Percentiles rank a stretch among this genome's conserved stretches.
phyloP scores from a whole-genome alignment of 2,888 invertebrate genomes.

The Meteorus cinctellus region DNA sequence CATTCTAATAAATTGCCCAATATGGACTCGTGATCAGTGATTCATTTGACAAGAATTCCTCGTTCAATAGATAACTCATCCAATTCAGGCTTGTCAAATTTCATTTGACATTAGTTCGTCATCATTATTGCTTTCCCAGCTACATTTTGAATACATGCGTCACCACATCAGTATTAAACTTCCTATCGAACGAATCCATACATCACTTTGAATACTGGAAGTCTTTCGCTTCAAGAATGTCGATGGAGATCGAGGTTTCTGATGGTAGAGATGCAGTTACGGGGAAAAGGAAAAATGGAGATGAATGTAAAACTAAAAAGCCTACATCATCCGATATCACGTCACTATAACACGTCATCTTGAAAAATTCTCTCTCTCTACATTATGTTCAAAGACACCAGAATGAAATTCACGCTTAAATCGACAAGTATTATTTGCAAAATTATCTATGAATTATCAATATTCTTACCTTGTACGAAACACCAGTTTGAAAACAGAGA shows the following conservation, averaged over 20 bases:
- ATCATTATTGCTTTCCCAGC: not conserved
- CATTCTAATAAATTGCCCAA: too few relatives aligned
- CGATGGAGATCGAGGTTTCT: slow-evolving; percentile 52
- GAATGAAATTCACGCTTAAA: not conserved
- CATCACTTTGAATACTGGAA: slow-evolving; percentile 43
- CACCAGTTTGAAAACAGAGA: slow-evolving; percentile 12
- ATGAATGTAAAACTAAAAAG: not conserved
- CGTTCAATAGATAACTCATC: not conserved
- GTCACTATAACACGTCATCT: not conserved
- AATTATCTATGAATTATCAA: not conserved
- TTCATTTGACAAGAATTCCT: not conserved
- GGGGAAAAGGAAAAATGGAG: not conserved
- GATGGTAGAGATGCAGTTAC: not conserved
- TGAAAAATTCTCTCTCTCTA: not conserved
- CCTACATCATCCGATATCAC: not conserved
- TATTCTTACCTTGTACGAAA: slow-evolving; percentile 40
- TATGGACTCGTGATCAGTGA: not conserved
- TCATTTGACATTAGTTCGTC: slow-evolving; percentile 5
- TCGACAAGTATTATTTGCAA: not conserved
- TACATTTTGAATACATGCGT: not conserved
- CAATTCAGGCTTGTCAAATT: not conserved
- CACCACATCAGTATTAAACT: slow-evolving; percentile 27
- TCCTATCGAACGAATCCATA: slow-evolving; percentile 28
- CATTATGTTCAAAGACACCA: not conserved
- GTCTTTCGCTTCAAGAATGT: slow-evolving; percentile 49